Evolutionary conservation across 2,888 invertebrate genomes (phyloP).

Genomic region (Drosophila villosipedis): DNA sequence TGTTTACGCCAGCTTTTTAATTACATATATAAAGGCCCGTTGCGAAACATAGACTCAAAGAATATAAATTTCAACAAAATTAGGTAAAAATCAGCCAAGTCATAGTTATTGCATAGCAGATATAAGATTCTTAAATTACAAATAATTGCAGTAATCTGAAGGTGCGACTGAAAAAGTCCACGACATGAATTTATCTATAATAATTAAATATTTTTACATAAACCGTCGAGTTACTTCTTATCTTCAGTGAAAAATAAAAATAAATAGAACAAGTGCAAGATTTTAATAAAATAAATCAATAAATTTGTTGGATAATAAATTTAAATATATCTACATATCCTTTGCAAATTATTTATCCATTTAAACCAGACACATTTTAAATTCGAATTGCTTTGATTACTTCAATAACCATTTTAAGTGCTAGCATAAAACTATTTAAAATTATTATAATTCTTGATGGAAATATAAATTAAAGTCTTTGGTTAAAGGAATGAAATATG

Average conservation of each 20-base stretch:
- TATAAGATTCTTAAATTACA: neutral
- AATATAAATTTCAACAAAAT: constrained; percentile 31
- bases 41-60: constrained; percentile 2
- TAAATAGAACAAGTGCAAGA: neutral
- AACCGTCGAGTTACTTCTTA: neutral
- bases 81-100: neutral
- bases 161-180: neutral
- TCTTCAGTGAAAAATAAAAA: neutral
- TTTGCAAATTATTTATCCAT: neutral
- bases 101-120: neutral
- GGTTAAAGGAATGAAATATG: neutral
- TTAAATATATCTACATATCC: neutral
- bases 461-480: neutral
- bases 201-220: neutral
- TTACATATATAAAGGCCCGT: constrained; percentile 47
- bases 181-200: neutral
- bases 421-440: neutral
- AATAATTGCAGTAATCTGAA: neutral
- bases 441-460: too few species aligned
- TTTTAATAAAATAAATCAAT: neutral
- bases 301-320: neutral
- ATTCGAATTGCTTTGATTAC: neutral
- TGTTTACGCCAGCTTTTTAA: constrained; percentile 59
- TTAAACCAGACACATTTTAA: neutral
- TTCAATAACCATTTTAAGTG: neutral